These are phyloP conservation scores for Cacatua alba DNA, from an alignment of 2,113 vertebrate species.

Conservation along the genomic window DNA sequence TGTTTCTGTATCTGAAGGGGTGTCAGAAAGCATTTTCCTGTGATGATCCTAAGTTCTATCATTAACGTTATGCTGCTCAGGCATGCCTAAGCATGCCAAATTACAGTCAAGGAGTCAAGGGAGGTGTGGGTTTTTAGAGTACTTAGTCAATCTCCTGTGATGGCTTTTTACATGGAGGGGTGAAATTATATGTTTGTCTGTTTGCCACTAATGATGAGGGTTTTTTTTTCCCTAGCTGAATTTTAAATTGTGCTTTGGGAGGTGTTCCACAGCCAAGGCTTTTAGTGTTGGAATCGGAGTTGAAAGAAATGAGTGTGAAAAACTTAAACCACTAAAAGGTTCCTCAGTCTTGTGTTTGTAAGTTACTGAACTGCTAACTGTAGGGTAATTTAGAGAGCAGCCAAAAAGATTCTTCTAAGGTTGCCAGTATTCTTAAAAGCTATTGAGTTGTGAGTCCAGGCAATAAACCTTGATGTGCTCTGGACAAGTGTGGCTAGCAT, in stretches of 20 bases:
- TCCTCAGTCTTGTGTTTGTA: neutral
- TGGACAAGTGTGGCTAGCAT: neutral
- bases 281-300: neutral
- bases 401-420: neutral
- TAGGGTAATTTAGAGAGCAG: neutral
- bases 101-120: neutral
- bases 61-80: neutral
- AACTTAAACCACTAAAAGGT: neutral
- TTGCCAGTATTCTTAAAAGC: neutral
- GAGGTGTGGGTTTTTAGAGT: neutral
- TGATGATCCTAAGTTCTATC: neutral
- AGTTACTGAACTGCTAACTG: neutral
- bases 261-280: neutral
- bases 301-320: neutral
- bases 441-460: neutral
- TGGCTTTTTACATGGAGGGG: neutral
- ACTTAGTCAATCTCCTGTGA: neutral
- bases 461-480: neutral
- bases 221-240: neutral
- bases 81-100: neutral
- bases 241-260: neutral
- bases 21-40: neutral
- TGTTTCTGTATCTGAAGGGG: neutral
- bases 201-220: neutral
- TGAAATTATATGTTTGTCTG: neutral